Base-by-base conservation (phyloP, 2,888 invertebrate species). In the Scaptomyza flava region DNA sequence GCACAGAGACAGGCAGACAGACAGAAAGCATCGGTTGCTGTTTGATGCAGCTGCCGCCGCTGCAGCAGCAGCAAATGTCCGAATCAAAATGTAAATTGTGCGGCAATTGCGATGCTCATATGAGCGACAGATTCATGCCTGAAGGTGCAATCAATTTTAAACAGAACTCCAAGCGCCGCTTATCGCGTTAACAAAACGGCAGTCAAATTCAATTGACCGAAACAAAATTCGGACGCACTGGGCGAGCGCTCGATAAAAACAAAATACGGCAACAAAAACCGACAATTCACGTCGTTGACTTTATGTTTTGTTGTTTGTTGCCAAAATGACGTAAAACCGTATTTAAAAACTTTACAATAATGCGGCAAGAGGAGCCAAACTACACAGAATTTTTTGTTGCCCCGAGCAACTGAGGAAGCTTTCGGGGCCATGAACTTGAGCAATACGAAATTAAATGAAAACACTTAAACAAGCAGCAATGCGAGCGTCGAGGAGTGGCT, bases 401-500 rank as follows among this genome's bases (percentile, higher is more conserved):
- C 63, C 63, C 61, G 27, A 41, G 45, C 50, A 66, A 68, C 62
- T 77, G 67, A 79, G 82, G 82, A 77, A 75, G 64, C 72, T 59
- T 68, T 62, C 72, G 72, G 76, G 79, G 85, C 84, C 87, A 68
- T 84, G 84, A 84, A 84, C 84, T 84, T 84, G 87, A 79, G 78
- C 68, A 60, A 66, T 52, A 58, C 73, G 47, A 70, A 83, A 83
- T 83, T 36, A 75, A 73, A 70, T 62, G 46, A 78, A 78, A 80
- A 73, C 77, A 77, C 80, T 82, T 82, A 75, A 82, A 75, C 67
- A 77, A 78, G 67, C 66, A 58, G 38, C 72, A 77, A 38, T 77
- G 63, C 20, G 17, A 53, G 52, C 77, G 36, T 30, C 54, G 27
- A 7, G 14, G 1, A 9, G 41, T 9, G 41, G 41, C 3, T 17